Evolutionary conservation across 2,888 invertebrate species (phyloP), one percentile per base, ranked within the genome.

Genomic region (Temnothorax rugatulus): DNA sequence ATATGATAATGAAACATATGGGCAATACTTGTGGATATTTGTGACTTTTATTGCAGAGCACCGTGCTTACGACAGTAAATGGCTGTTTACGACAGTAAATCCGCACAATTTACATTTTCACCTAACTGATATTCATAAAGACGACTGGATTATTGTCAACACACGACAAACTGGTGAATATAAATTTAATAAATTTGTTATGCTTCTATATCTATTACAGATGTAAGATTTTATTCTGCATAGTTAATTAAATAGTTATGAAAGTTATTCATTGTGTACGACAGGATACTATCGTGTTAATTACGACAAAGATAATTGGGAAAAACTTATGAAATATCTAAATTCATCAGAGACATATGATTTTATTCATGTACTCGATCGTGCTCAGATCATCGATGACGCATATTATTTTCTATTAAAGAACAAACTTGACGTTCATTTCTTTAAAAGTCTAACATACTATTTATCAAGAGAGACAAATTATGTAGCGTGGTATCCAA

Each of bases 251-350:
- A 29, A 29, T 29, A 29, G 29, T 29, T 15, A 63, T 29, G 1
- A 11, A 5, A 38, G 4, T 38, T 38, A n/a, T 61, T 38, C 7
- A 11, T 38, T 38, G n/a, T 38, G 11, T 11, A 38, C 3, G 2
- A 59, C 34, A 63, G 63, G 63, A 38, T 63, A 63, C 5, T 38
- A 63, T 63, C 63, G 63, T 63, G 63, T 63, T 11, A n/a, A 38
- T 38, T 63, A 63, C 2, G n/a, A 63, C 11, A 0, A 38, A 0
- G 0, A 34, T 34, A 11, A 11, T 63, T 63, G 63, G 63, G 0
- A n/a, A n/a, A 38, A 11, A n/a, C n/a, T 63, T 38, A 11, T 9
- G 3, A 9, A n/a, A 1, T 38, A n/a, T 11, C n/a, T 63, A 63
- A 9, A 63, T n/a, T n/a, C n/a, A n/a, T 63, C n/a, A 38, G 0